phyloP scores from a whole-genome alignment of 2,113 vertebrate species.

The Rattus rattus region DNA sequence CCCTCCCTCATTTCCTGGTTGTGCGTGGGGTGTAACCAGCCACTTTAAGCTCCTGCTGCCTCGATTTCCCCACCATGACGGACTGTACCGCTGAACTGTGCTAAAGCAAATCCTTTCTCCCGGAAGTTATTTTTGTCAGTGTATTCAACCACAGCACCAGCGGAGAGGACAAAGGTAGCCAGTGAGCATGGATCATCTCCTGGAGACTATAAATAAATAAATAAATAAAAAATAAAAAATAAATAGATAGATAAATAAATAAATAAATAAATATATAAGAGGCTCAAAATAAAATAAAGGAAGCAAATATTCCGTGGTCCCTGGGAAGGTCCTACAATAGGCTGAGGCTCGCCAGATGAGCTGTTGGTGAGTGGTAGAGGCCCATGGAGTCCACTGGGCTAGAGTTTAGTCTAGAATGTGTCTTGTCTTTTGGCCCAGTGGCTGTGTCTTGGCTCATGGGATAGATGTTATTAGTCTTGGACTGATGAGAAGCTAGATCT shows the following conservation, averaged over 20 bases:
- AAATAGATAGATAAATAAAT: too few relatives aligned
- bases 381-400: not conserved
- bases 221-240: too few relatives aligned
- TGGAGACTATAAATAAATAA: not conserved
- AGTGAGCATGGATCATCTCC: not conserved
- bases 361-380: not conserved
- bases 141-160: not conserved
- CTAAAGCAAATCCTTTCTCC: not conserved
- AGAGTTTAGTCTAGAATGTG: not conserved
- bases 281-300: not conserved
- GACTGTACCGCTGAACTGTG: not conserved
- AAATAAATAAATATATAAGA: too few relatives aligned
- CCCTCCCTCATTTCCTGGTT: not conserved
- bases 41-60: not conserved
- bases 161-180: not conserved
- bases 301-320: not conserved
- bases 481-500: not conserved
- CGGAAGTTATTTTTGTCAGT: not conserved
- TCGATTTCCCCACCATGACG: not conserved
- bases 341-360: not conserved
- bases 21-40: not conserved
- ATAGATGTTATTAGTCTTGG: not conserved
- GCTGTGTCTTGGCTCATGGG: not conserved
- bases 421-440: not conserved
- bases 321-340: too few relatives aligned